Percentiles rank a stretch among this genome's conserved stretches.
Conservation (phyloP, 1,140 invertebrate genomes). For the Procambarus virginalis region DNA sequence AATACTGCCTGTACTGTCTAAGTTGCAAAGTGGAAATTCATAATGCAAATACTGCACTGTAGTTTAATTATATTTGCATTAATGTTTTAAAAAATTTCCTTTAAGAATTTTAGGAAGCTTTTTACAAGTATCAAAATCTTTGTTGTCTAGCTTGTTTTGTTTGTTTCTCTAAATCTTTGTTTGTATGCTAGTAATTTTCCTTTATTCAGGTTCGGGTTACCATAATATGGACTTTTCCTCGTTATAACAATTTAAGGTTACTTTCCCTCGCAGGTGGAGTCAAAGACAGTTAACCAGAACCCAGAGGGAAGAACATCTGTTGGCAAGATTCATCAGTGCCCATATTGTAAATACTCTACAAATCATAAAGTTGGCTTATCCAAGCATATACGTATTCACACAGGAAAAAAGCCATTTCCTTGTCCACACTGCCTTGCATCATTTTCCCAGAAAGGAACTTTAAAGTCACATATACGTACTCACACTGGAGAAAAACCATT, state of each 20-base stretch:
- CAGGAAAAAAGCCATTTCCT: conserved; percentile 8
- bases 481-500: conserved; percentile 34
- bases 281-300: not conserved
- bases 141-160: no score
- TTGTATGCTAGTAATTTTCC: no score
- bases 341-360: conserved; percentile 28
- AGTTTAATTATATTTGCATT: no score
- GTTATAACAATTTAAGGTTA: not conserved
- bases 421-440: not conserved
- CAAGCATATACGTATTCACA: conserved; percentile 29
- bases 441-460: conserved; percentile 16
- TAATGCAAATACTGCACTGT: no score
- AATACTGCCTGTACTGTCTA: no score
- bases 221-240: no score
- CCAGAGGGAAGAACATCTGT: not conserved
- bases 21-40: no score
- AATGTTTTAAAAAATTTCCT: no score
- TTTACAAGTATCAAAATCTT: no score
- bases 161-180: no score
- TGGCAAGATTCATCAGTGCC: conserved; percentile 13
- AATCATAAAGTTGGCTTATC: not conserved
- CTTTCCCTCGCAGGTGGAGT: conserved; percentile 18
- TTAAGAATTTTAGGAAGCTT: no score
- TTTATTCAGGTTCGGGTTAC: no score
- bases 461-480: conserved; percentile 20